Conservation (phyloP, 2,113 vertebrate species). For the Macroglossus sobrinus region DNA sequence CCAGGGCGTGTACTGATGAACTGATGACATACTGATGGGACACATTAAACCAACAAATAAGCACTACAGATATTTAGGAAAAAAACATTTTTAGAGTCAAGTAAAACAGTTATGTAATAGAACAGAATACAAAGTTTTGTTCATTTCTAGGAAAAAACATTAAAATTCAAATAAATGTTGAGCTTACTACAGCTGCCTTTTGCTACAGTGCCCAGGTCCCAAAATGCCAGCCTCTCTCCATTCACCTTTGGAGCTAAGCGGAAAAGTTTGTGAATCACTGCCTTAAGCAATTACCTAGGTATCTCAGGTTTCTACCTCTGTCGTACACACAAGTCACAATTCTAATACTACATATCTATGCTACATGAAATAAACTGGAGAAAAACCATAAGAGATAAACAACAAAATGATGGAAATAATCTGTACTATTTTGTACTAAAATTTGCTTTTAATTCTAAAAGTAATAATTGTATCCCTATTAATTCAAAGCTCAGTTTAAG, state of each 20-base stretch:
- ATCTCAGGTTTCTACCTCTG: not conserved
- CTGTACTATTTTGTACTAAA: not conserved
- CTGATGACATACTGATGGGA: not conserved
- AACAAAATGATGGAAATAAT: not conserved
- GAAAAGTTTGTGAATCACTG: not conserved
- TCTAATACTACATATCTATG: not conserved
- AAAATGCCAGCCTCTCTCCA: not conserved
- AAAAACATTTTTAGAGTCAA: not conserved
- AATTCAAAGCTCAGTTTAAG: not conserved
- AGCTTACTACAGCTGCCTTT: not conserved
- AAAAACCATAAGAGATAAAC: not conserved
- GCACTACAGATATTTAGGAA: not conserved
- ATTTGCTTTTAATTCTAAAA: not conserved
- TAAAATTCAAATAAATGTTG: not conserved
- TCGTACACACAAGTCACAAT: not conserved
- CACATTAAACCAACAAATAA: not conserved
- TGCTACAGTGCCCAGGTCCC: not conserved
- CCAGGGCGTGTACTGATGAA: not conserved
- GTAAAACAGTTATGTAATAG: not conserved
- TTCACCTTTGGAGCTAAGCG: not conserved
- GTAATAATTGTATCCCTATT: not conserved
- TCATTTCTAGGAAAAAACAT: not conserved
- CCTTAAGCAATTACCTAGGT: not conserved
- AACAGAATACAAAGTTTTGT: not conserved
- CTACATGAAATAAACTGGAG: not conserved